Evolutionary conservation across 1,140 invertebrate species (phyloP), one percentile per base, ranked within the genome.

Genomic region (Trypoxylus dichotomus): DNA sequence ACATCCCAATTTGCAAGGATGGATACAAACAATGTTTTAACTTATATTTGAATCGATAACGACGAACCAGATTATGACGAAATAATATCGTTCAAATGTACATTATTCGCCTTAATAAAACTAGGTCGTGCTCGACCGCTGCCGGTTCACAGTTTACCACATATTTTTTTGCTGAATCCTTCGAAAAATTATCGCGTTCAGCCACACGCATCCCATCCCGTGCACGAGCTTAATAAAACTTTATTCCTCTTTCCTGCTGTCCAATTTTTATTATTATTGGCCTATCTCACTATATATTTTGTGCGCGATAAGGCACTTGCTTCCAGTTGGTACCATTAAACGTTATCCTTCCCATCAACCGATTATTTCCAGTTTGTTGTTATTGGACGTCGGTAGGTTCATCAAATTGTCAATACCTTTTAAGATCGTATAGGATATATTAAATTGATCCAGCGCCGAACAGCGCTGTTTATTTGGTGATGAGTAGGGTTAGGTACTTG

Each of bases 181-280:
- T 7, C 60, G 60, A 68, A 68, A 68, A 68, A 29, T 68, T 68
- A 68, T 68, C 60, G 27, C 21, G 8, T 29, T 10, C 1, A 68
- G 24, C 21, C 60, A 27, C 60, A 68, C 60, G 60, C 60, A 68
- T 68, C 19, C 7, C 19, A 68, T 68, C 60, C 13, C 21, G 60
- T 68, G 60, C 11, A 25, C 19, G 60, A 68, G 60, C 21, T 68
- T 29, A 27, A 68, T 68, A 68, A 68, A 68, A 68, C 27, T 68
- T 68, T 68, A 68, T 68, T 68, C 60, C 21, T 68, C 21, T 29
- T 25, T 29, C 60, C 27, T 68, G 60, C 21, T 68, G 60, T 68
- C 60, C 60, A 68, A 68, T 68, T 68, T 68, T 68, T 68, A 68
- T 29, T 68, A 68, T 68, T 68, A 68, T 68, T 68, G 60, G 60